phyloP scores from a whole-genome alignment of 2,888 invertebrate genomes.

The Athripsodes cinereus region DNA sequence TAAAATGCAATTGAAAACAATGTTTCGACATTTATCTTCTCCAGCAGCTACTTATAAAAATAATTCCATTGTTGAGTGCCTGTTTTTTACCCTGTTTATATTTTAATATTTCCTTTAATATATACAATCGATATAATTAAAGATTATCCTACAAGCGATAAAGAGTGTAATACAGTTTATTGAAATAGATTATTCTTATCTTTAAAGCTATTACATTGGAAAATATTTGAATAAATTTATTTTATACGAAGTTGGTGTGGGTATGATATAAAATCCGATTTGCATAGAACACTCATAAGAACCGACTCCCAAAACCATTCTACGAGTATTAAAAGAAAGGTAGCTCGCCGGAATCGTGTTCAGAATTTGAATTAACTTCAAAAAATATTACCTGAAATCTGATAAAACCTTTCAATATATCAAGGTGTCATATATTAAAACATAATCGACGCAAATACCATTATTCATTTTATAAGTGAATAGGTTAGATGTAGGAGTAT shows the following conservation, averaged over 20 bases:
- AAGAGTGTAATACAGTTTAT: background rate
- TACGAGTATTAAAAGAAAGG: background rate
- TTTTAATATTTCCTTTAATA: too few species aligned
- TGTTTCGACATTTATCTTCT: too few species aligned
- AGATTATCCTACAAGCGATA: background rate
- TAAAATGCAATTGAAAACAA: too few species aligned
- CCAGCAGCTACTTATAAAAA: too few species aligned
- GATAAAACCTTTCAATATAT: slow-evolving; percentile 12
- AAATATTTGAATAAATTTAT: slow-evolving; percentile 2
- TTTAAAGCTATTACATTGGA: background rate
- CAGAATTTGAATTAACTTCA: background rate
- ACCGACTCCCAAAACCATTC: slow-evolving; percentile 1
- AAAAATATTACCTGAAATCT: slow-evolving; percentile 11
- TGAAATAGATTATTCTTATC: slow-evolving; percentile 1
- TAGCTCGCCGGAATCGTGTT: background rate
- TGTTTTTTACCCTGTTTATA: too few species aligned
- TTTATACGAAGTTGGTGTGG: background rate
- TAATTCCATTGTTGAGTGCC: too few species aligned
- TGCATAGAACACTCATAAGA: background rate
- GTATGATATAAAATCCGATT: background rate
- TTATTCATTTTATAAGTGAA: background rate
- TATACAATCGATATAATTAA: too few species aligned
- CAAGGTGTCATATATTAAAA: slow-evolving; percentile 3
- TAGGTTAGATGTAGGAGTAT: too few species aligned
- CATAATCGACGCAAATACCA: background rate